A percentile compares a stretch with the other conserved stretches of the same genome.
These are phyloP conservation scores for Sterrhoptilus dennistouni DNA, from an alignment of 2,113 vertebrate genomes.

Conservation along the genomic window DNA sequence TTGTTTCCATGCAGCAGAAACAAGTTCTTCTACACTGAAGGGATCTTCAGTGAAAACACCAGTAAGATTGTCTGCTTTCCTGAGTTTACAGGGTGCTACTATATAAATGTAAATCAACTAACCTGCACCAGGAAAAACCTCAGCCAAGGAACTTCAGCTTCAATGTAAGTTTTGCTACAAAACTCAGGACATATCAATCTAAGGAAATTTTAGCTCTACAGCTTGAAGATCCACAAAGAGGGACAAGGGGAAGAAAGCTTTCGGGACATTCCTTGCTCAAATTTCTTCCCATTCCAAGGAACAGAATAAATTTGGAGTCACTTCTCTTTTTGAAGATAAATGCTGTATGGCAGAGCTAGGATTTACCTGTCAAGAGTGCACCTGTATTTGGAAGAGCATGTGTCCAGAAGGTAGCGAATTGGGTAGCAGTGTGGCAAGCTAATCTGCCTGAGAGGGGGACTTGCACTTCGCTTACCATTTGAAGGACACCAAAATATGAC, in stretches of 20 bases:
- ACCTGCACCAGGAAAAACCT: not conserved
- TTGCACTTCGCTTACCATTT: constrained; percentile 83
- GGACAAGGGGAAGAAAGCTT: not conserved
- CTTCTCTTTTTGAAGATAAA: not conserved
- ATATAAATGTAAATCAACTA: not conserved
- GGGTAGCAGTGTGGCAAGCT: not conserved
- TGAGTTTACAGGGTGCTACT: not conserved
- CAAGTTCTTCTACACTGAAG: not conserved
- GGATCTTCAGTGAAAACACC: not conserved
- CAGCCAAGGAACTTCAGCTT: not conserved
- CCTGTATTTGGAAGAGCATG: not conserved
- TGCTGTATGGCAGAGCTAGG: not conserved
- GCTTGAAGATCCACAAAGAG: not conserved
- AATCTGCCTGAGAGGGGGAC: not conserved
- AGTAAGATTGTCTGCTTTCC: not conserved
- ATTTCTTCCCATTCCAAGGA: not conserved
- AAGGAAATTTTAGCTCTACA: not conserved
- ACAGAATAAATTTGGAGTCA: not conserved
- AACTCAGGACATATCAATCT: not conserved
- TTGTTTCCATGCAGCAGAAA: not conserved
- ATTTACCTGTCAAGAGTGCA: not conserved
- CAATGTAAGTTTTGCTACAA: not conserved
- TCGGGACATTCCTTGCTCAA: not conserved
- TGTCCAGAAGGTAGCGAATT: not conserved
- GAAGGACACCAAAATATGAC: constrained; percentile 87